phyloP scores from a whole-genome alignment of 2,797 vertebrate species.

The Clarias laeviceps region DNA sequence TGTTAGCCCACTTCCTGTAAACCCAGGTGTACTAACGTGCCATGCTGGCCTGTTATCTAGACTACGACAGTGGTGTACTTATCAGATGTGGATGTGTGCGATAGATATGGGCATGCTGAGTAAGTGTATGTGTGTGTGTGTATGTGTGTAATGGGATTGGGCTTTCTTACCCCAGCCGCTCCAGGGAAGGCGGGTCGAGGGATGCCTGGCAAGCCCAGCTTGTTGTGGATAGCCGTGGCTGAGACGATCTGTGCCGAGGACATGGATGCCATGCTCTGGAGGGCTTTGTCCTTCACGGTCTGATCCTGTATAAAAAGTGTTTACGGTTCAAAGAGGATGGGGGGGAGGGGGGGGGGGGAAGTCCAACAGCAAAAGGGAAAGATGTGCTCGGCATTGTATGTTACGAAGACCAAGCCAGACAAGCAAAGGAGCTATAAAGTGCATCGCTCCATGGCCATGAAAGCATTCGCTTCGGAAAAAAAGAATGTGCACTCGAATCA shows the following conservation, averaged over 20 bases:
- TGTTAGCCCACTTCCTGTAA: conserved; percentile 29
- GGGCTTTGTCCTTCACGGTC: conserved; percentile 99
- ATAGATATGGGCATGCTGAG: conserved; percentile 65
- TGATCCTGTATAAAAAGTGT: conserved; percentile 93
- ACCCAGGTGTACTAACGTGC: conserved; percentile 41
- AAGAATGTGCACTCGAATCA: conserved; percentile 51
- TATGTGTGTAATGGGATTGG: conserved; percentile 78
- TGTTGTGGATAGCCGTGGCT: conserved; percentile 99
- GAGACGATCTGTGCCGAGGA: conserved; percentile 99
- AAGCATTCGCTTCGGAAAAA: conserved; percentile 43
- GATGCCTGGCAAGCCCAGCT: conserved; percentile 97
- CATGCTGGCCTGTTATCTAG: conserved; percentile 67
- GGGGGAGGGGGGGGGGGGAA: conserved; percentile 23
- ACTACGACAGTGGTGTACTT: conserved; percentile 69
- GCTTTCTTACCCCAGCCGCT: conserved; percentile 92
- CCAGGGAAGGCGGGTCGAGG: conserved; percentile 94
- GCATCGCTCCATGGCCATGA: conserved; percentile 47
- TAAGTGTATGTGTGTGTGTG: conserved; percentile 69
- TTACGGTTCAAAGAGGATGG: conserved; percentile 75
- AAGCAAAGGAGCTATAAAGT: conserved; percentile 66
- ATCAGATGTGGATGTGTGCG: conserved; percentile 75
- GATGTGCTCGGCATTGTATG: conserved; percentile 62
- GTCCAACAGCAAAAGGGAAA: conserved; percentile 43
- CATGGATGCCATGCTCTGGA: conserved; percentile 99
- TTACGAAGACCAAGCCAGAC: conserved; percentile 70